Evolutionary conservation across 2,113 vertebrate species (phyloP).

Genomic region (Octodon degus): DNA sequence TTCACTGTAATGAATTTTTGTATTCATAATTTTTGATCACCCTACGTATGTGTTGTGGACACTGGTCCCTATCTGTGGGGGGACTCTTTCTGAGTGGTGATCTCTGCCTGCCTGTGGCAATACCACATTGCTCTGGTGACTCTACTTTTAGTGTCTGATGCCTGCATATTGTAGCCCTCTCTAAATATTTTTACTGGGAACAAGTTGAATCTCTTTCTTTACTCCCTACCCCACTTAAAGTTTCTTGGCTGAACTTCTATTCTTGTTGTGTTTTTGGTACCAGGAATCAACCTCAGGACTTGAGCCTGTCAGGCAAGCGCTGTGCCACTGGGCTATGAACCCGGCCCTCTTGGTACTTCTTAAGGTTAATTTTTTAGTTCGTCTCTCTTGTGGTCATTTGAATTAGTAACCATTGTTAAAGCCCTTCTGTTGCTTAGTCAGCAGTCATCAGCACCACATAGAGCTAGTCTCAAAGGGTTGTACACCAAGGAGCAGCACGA

Average conservation of each 20-base stretch:
- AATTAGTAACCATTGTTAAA: conserved; percentile 20
- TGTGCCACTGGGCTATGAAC: too few relatives aligned
- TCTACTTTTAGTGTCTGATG: conserved; percentile 51
- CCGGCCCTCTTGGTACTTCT: not conserved
- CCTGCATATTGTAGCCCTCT: not conserved
- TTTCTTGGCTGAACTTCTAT: not conserved
- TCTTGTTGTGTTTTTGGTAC: too few relatives aligned
- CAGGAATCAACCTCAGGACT: too few relatives aligned
- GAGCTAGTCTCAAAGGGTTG: not conserved
- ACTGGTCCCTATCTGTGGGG: not conserved
- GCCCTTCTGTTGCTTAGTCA: not conserved
- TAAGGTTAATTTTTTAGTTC: conserved; percentile 19
- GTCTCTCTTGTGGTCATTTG: not conserved
- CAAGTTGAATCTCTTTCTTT: conserved; percentile 32
- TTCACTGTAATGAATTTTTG: not conserved
- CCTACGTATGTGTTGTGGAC: not conserved
- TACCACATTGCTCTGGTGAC: not conserved
- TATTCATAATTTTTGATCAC: not conserved
- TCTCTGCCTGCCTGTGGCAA: not conserved
- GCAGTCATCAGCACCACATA: not conserved
- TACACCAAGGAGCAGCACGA: not conserved
- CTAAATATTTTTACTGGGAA: conserved; percentile 6
- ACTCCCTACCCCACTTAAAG: not conserved
- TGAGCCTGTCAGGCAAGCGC: too few relatives aligned
- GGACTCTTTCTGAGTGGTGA: not conserved